A percentile compares a stretch with the other conserved stretches of the same genome.
phyloP scores from a whole-genome alignment of 2,888 invertebrate genomes.

The Cerceris rybyensis region DNA sequence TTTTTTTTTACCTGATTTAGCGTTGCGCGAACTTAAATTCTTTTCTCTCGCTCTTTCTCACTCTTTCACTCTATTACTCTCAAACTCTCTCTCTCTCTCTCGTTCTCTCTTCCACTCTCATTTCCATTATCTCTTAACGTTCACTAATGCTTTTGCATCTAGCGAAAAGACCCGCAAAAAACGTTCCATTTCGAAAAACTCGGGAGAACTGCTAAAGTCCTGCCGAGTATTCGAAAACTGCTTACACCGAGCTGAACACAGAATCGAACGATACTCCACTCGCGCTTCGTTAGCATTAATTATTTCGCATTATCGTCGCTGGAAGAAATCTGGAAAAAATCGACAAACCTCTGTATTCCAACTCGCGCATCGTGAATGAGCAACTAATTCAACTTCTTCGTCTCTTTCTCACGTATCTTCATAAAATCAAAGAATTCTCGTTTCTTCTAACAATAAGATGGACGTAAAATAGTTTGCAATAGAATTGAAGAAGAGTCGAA shows the following conservation, averaged over 20 bases:
- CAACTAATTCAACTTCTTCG: not conserved
- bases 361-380: too few relatives aligned
- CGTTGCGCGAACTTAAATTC: too few relatives aligned
- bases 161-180: too few relatives aligned
- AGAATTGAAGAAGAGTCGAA: constrained; percentile 60
- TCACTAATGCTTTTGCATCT: too few relatives aligned
- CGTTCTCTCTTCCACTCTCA: too few relatives aligned
- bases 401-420: not conserved
- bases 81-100: too few relatives aligned
- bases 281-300: constrained; percentile 8
- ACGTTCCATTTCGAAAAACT: not conserved
- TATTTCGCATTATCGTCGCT: not conserved
- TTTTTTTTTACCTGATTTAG: not conserved
- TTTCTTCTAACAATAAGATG: constrained; percentile 62
- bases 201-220: not conserved
- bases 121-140: too few relatives aligned
- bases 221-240: not conserved
- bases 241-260: constrained; percentile 24
- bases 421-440: too few relatives aligned
- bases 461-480: constrained; percentile 43
- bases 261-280: constrained; percentile 18
- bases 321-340: not conserved
- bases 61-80: too few relatives aligned
- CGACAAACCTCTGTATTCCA: too few relatives aligned
- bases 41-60: too few relatives aligned